Base-by-base conservation (phyloP, 2,888 invertebrate genomes). In the Sicus ferrugineus region DNA sequence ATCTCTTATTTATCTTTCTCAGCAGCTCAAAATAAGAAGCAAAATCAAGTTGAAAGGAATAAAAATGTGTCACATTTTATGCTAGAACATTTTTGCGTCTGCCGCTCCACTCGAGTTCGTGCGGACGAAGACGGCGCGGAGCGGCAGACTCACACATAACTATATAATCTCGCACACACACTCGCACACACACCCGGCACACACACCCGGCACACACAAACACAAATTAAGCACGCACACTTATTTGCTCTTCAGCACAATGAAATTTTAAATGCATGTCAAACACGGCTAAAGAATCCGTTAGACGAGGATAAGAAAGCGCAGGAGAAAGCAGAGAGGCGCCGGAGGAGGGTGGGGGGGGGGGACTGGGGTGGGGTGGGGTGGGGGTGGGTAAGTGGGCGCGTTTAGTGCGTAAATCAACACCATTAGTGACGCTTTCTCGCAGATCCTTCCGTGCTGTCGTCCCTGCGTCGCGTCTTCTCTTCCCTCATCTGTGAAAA, bases 191-290 rank as follows among this genome's bases (percentile, higher is more conserved):
- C 56, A 21, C n/a, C 14, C 16, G 31, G 11, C 62, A 50, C 54
- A 62, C 28, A 54, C 56, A 30, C 16, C 34, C 31, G 5, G 31
- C 56, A 56, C 42, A 68, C 9, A 56, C 62, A 26, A 5, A 56
- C 48, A 63, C 42, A 56, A 38, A 66, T 46, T n/a, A 67, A 46
- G 16, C 56, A 42, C 3, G 21, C 59, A 34, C 26, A 26, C 28
- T 1, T 19, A 14, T n/a, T n/a, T 38, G 42, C 19, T 11, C 48
- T 9, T 48, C 4, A 3, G 23, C 21, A 46, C 30, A 50, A 63
- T 63, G 28, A 48, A 48, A 48, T 28, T 63, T 50, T 28, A 63
- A 48, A 63, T 63, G 50, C 46, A 63, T 63, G 63, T 30, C 63
- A 63, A 63, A 63, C 63, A 63, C n/a, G 63, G 26, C 28, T 28